Evolutionary conservation across 2,113 vertebrate species (phyloP).

Genomic region (Pluvianellus socialis): DNA sequence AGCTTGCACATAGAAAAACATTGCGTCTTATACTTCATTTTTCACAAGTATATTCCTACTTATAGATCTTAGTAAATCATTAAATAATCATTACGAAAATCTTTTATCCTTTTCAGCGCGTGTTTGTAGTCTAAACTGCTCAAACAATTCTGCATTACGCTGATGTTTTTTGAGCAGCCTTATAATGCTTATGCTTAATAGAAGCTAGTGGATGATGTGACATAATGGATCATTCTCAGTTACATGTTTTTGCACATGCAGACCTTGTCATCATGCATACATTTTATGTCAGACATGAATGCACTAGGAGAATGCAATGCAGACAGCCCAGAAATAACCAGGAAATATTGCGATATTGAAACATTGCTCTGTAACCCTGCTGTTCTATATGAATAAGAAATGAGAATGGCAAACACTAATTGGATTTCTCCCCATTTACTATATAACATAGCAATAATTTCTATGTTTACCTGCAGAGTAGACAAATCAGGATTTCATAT

Average conservation of each 20-base stretch:
- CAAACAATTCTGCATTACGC: conserved; percentile 35
- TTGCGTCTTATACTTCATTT: not conserved
- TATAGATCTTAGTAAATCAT: not conserved
- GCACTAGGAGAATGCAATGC: conserved; percentile 71
- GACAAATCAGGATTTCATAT: conserved; percentile 60
- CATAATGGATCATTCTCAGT: conserved; percentile 69
- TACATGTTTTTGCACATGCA: conserved; percentile 77
- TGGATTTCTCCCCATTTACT: conserved; percentile 68
- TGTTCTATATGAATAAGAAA: conserved; percentile 84
- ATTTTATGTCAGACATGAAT: conserved; percentile 75
- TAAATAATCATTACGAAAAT: conserved; percentile 24
- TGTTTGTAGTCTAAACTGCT: conserved; percentile 21
- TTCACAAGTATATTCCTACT: conserved; percentile 11
- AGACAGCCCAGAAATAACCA: conserved; percentile 86
- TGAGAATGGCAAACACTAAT: conserved; percentile 76
- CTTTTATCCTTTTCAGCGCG: not conserved
- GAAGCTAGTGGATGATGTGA: conserved; percentile 63
- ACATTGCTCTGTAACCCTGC: conserved; percentile 77
- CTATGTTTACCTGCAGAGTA: conserved; percentile 64
- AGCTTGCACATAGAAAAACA: conserved; percentile 8
- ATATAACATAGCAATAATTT: conserved; percentile 47
- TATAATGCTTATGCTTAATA: conserved; percentile 43
- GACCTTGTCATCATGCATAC: conserved; percentile 75
- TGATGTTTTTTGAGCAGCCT: not conserved
- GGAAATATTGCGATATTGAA: conserved; percentile 77